Evolutionary conservation across 2,888 invertebrate genomes (phyloP).

Genomic region (Scaptomyza caliginosa): DNA sequence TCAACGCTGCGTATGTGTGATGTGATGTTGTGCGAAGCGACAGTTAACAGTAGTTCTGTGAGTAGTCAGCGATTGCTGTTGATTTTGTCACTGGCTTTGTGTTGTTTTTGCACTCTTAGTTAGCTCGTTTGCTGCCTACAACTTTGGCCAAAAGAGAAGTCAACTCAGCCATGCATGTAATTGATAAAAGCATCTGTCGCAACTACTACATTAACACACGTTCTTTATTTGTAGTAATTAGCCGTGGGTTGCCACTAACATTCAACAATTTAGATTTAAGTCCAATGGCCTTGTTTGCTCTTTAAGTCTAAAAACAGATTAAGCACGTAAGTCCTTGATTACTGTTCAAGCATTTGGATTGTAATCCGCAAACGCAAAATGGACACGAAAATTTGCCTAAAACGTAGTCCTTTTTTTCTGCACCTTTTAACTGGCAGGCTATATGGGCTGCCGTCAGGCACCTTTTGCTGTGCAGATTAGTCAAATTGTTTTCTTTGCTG

Average conservation of each 20-base stretch:
- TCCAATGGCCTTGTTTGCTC: slow-evolving; percentile 2
- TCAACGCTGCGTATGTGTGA: slow-evolving; percentile 45
- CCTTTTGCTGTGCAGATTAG: slow-evolving; percentile 54
- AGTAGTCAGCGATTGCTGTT: slow-evolving; percentile 27
- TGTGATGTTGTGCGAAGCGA: slow-evolving; percentile 20
- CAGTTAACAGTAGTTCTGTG: not conserved
- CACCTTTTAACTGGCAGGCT: slow-evolving; percentile 15
- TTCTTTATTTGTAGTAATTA: slow-evolving; percentile 31
- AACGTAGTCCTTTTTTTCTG: slow-evolving; percentile 19
- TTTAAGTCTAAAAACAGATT: slow-evolving; percentile 28
- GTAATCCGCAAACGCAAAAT: slow-evolving; percentile 44
- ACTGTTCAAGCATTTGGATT: slow-evolving; percentile 15
- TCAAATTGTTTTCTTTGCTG: slow-evolving; percentile 53
- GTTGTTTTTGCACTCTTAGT: slow-evolving; percentile 37
- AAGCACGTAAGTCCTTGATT: slow-evolving; percentile 26
- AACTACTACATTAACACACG: slow-evolving; percentile 15
- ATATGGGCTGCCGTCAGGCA: slow-evolving; percentile 1
- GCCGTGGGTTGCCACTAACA: not conserved
- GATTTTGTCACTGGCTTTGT: slow-evolving; percentile 37
- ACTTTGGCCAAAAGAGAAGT: not conserved
- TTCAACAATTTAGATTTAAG: slow-evolving; percentile 2
- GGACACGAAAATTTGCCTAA: slow-evolving; percentile 27
- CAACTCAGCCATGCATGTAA: slow-evolving; percentile 51
- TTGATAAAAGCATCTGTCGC: slow-evolving; percentile 58
- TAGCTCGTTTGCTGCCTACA: slow-evolving; percentile 9